phyloP scores from a whole-genome alignment of 2,113 vertebrate species.

The Uropsilus gracilis region DNA sequence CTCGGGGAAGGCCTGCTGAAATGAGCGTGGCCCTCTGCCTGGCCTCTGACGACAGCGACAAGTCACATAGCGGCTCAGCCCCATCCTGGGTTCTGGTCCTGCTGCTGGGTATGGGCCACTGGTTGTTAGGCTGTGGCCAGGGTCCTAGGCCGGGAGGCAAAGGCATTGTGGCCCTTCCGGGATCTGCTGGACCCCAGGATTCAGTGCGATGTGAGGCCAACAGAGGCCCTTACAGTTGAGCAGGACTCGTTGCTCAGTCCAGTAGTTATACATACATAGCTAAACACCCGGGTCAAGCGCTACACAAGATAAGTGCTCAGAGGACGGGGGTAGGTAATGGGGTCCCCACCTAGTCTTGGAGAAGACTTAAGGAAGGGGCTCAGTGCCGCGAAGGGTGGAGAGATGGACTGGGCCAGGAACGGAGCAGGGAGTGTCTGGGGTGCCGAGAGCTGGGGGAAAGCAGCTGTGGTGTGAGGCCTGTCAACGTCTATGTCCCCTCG shows the following conservation, averaged over 20 bases:
- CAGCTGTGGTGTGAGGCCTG: neutral
- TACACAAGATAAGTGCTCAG: neutral
- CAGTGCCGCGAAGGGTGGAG: neutral
- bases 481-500: neutral
- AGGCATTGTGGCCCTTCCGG: neutral
- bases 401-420: neutral
- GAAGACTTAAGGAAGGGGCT: slow-evolving; percentile 33
- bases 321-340: neutral
- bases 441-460: neutral
- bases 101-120: neutral
- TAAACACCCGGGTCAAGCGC: neutral
- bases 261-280: neutral
- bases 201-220: neutral
- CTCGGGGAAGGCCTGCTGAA: neutral
- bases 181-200: neutral
- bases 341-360: neutral
- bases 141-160: neutral
- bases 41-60: neutral
- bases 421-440: neutral
- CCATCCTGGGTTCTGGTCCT: neutral
- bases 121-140: neutral
- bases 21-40: slow-evolving; percentile 55
- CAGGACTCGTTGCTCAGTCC: neutral
- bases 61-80: neutral
- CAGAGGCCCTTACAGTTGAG: neutral